Base-by-base conservation (phyloP, 1,140 invertebrate genomes). In the Drosophila subpulchrella region DNA sequence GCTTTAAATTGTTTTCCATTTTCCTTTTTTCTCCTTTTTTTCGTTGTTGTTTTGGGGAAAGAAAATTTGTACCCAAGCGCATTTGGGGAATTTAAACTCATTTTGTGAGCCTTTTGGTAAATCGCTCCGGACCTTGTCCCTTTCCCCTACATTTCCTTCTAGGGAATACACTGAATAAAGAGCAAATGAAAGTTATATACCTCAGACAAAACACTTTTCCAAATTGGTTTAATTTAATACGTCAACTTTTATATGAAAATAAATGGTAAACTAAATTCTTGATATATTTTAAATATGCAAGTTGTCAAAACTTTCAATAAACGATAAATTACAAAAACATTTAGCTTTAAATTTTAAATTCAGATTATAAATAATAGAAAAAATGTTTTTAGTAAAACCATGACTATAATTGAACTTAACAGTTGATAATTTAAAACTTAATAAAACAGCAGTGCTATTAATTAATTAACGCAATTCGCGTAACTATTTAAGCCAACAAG, bases 51-150 rank as follows among this genome's bases (percentile, higher is more conserved):
- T 30, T 36, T 34, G 34, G 11, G 27, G 20, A 20, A 61, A 17
- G 48, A 51, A 36, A 67, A 51, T 58, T 70, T 59, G 78, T 76
- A 63, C 36, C 48, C 47, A 71, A 75, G 36, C 78, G 67, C 78
- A 76, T 81, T 81, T 67, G 39, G 74, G 54, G 54, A 78, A 81
- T 81, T 73, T 81, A 60, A 67, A 73, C 68, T 81, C 66, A 73
- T 66, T 81, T 81, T 73, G 65, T 55, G 66, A 57, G 61, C 65
- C 60, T 71, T 80, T 75, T 46, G 39, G 27, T 60, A 59, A 73
- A 75, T 62, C 54, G 51, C 67, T 17, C 34, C 39, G 24, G 50
- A 68, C 48, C 27, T 47, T n/a, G 30, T 34, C 36, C 32, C 27
- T 67, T 48, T 47, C 7, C n/a, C 27, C 24, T 3, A 50, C 41